Evolutionary conservation across 2,113 vertebrate genomes (phyloP).

Genomic region (Panthera uncia): DNA sequence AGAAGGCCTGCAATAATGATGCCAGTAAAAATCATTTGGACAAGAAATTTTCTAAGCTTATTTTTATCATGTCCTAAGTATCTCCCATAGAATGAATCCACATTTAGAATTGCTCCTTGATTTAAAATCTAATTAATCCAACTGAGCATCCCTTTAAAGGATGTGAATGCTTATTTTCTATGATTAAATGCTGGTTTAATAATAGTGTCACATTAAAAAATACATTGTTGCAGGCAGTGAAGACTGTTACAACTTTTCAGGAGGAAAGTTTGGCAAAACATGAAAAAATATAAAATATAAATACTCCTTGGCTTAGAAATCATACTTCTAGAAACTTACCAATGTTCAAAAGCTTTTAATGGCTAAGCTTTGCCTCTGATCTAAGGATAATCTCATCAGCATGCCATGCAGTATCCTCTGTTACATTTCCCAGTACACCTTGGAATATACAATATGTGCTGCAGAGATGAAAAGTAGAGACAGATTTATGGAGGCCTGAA

Average conservation of each 20-base stretch:
- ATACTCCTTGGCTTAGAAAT: neutral
- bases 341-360: neutral
- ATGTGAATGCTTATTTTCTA: neutral
- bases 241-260: neutral
- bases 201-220: neutral
- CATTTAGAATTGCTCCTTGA: neutral
- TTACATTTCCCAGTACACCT: neutral
- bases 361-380: neutral
- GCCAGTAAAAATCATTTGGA: constrained; percentile 15
- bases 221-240: neutral
- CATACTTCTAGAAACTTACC: constrained; percentile 20
- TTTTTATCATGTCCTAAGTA: neutral
- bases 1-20: neutral
- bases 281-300: neutral
- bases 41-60: neutral
- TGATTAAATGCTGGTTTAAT: neutral
- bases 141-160: neutral
- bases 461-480: neutral
- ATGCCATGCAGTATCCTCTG: neutral
- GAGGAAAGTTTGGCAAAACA: neutral
- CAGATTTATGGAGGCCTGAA: constrained; percentile 24
- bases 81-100: neutral
- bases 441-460: neutral
- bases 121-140: constrained; percentile 27
- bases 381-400: neutral